Base-by-base conservation (phyloP, 2,797 vertebrate genomes). In the Geotrypetes seraphini region DNA sequence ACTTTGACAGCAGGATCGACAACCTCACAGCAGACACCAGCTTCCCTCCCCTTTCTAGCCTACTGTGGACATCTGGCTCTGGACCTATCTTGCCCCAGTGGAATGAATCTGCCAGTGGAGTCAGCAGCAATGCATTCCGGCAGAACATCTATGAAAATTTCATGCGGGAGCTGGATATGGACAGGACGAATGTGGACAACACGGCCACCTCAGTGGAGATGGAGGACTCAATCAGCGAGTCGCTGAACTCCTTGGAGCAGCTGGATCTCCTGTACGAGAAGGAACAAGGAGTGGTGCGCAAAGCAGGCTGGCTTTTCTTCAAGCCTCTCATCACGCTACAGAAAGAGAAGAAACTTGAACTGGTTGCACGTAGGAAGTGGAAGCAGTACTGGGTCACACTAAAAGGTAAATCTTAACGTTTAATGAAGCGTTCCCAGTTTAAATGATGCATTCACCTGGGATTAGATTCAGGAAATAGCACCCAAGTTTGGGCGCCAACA, bases 141-240 rank as follows among this genome's bases (percentile, higher is more conserved):
- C 89, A 93, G 70, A 92, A 91, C 60, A 95, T 96, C 52, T 96
- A 96, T 0, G 87, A 96, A 60, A 96, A 95, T 53, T 97, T 96
- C 68, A 96, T 97, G 92, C 65, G 86, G 2, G 92, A 95, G 69
- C 50, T 96, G 58, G 91, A 95, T 44, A 81, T 73, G 17, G 87
- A 85, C 33, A 73, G 75, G 7, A 71, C 78, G 3, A 74, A 67
- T 25, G 50, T 73, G 11, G 91, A 92, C 41, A 75, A 72, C 7
- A 40, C 46, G 0, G 87, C 90, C 14, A 80, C 81, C 0, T 90
- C 90, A 0, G 89, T 87, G 0, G 91, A 87, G 33, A 89, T 84
- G 0, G 86, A 87, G 3, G 90, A 91, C 36, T 92, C 87, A 45
- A 92, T 91, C 33, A 85, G 80, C 0, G 91, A 89, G 57, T 93